These are phyloP conservation scores for Laodelphax striatellus DNA, from an alignment of 1,140 invertebrate species.

Conservation along the genomic window DNA sequence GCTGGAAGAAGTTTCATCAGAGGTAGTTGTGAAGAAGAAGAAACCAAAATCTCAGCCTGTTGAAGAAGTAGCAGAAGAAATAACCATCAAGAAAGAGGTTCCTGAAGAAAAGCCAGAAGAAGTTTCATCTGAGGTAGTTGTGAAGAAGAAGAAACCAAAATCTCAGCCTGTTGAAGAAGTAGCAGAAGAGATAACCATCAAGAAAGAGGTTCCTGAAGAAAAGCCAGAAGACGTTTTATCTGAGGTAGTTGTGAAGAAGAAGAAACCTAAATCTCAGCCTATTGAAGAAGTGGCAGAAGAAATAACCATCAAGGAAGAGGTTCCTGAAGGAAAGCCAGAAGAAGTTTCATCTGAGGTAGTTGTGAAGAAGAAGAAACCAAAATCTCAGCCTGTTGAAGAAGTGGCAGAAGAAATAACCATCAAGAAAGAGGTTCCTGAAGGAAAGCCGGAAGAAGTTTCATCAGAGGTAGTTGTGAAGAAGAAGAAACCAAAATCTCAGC, in stretches of 20 bases:
- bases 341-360: slow-evolving; percentile 13
- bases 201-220: slow-evolving; percentile 30
- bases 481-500: slow-evolving; percentile 28
- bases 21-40: slow-evolving; percentile 23
- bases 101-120: slow-evolving; percentile 19
- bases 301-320: slow-evolving; percentile 34
- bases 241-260: slow-evolving; percentile 14
- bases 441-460: slow-evolving; percentile 28
- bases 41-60: slow-evolving; percentile 16
- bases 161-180: slow-evolving; percentile 20
- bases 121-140: slow-evolving; percentile 26
- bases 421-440: slow-evolving; percentile 30
- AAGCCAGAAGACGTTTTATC: slow-evolving; percentile 24
- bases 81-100: slow-evolving; percentile 21
- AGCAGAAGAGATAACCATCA: slow-evolving; percentile 33
- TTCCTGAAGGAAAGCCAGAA: slow-evolving; percentile 28
- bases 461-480: slow-evolving; percentile 28
- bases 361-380: slow-evolving; percentile 31
- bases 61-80: slow-evolving; percentile 17
- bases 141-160: slow-evolving; percentile 28
- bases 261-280: slow-evolving; percentile 24
- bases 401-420: slow-evolving; percentile 36
- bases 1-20: slow-evolving; percentile 33
- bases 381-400: slow-evolving; percentile 28
- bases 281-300: slow-evolving; percentile 35